These are phyloP conservation scores for Anguilla rostrata DNA, from an alignment of 2,113 vertebrate species.

Conservation along the genomic window DNA sequence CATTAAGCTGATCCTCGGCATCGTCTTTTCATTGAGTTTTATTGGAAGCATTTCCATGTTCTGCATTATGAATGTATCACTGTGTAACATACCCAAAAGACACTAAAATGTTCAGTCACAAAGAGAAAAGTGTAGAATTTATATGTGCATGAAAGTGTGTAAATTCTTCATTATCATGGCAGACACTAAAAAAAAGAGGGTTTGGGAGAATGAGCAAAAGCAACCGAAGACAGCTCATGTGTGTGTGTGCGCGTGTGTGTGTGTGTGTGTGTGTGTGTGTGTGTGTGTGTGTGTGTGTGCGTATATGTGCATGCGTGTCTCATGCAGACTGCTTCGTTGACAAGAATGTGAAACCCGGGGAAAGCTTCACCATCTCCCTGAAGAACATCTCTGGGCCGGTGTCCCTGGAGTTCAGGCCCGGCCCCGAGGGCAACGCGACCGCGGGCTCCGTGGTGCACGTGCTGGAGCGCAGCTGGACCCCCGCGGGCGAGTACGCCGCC, in stretches of 20 bases:
- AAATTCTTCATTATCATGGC: background rate
- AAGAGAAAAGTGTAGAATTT: background rate
- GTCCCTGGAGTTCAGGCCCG: slow-evolving; percentile 61
- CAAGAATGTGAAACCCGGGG: slow-evolving; percentile 59
- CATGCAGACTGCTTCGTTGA: slow-evolving; percentile 66
- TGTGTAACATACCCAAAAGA: background rate
- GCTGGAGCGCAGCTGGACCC: slow-evolving; percentile 30
- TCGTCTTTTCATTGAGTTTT: background rate
- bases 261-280: too few relatives aligned
- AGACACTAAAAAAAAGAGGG: background rate
- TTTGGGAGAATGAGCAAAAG: background rate
- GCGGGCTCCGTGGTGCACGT: slow-evolving; percentile 57
- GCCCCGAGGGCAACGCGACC: slow-evolving; percentile 62
- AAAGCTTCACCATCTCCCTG: slow-evolving; percentile 52
- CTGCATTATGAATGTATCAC: background rate
- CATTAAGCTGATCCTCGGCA: background rate
- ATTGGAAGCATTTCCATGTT: background rate
- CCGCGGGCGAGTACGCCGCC: slow-evolving; percentile 46
- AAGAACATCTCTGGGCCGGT: slow-evolving; percentile 39
- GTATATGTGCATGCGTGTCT: background rate
- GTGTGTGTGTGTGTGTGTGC: too few relatives aligned
- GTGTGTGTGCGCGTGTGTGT: too few relatives aligned
- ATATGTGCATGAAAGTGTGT: background rate
- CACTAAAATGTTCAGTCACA: background rate
- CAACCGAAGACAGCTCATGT: background rate